Conservation (phyloP, 2,113 vertebrate genomes). For the Acrocephalus arundinaceus region DNA sequence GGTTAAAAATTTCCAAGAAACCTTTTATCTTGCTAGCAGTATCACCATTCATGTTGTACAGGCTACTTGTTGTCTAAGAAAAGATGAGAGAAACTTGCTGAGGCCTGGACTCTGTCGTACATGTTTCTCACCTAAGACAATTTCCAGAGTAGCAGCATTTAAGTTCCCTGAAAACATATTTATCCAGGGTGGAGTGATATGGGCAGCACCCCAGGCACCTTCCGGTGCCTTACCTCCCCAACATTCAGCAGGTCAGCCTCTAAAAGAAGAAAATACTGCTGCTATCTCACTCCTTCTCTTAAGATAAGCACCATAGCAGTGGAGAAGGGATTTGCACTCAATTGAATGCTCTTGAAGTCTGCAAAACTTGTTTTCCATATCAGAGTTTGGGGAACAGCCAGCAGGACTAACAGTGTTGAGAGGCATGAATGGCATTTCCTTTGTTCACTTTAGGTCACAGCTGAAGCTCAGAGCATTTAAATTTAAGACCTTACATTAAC, state of each 20-base stretch:
- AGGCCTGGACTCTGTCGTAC: neutral
- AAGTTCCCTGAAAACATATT: neutral
- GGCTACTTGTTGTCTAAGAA: neutral
- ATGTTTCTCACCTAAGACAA: conserved; percentile 22
- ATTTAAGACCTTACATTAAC: neutral
- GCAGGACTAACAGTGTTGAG: neutral
- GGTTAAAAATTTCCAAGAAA: neutral
- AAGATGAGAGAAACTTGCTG: conserved; percentile 8
- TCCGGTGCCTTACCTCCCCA: neutral
- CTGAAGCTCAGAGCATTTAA: neutral
- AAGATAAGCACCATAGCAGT: neutral
- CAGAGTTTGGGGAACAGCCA: neutral
- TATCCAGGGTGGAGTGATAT: neutral
- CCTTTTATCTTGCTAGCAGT: neutral
- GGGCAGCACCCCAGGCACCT: neutral
- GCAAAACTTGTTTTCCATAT: conserved; percentile 5
- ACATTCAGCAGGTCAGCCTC: neutral
- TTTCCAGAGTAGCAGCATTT: neutral
- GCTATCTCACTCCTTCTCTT: neutral
- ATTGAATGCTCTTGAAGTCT: neutral
- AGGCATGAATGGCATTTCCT: neutral
- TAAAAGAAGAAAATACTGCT: conserved; percentile 3
- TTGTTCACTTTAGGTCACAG: neutral
- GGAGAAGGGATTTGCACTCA: conserved; percentile 38
- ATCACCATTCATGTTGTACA: neutral